These are phyloP conservation scores for Melanostigma gelatinosum DNA, from an alignment of 2,113 vertebrate species.

Conservation along the genomic window DNA sequence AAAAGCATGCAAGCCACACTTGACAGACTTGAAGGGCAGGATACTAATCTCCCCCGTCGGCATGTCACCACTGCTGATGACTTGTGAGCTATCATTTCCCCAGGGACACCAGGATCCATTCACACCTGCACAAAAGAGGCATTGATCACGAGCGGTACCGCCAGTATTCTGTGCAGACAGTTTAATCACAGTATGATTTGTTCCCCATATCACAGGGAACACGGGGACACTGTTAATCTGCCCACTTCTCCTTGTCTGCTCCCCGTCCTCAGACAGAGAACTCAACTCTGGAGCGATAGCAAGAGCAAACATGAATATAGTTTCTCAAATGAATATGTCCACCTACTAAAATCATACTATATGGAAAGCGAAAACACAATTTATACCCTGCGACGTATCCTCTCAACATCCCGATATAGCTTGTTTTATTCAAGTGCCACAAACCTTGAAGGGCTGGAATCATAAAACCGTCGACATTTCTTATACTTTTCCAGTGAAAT, in stretches of 20 bases:
- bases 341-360: not conserved
- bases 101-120: not conserved
- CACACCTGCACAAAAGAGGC: slow-evolving; percentile 11
- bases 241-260: not conserved
- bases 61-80: not conserved
- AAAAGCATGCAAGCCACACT: not conserved
- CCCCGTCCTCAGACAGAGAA: slow-evolving; percentile 12
- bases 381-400: not conserved
- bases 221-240: slow-evolving; percentile 19
- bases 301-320: not conserved
- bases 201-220: slow-evolving; percentile 3
- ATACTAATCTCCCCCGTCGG: slow-evolving; percentile 18
- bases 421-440: slow-evolving; percentile 11
- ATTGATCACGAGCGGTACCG: slow-evolving; percentile 12
- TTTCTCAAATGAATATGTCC: not conserved
- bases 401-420: not conserved
- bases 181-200: slow-evolving; percentile 19
- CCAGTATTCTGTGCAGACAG: not conserved
- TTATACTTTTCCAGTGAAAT: not conserved
- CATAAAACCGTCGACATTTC: not conserved
- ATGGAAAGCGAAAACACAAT: not conserved
- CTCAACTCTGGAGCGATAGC: not conserved
- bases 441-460: slow-evolving; percentile 10
- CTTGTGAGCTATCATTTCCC: slow-evolving; percentile 8
- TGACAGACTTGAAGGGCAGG: slow-evolving; percentile 7